Evolutionary conservation across 2,797 vertebrate genomes (phyloP), one percentile per base, ranked within the genome.

Genomic region (Hemitrygon akajei): DNA sequence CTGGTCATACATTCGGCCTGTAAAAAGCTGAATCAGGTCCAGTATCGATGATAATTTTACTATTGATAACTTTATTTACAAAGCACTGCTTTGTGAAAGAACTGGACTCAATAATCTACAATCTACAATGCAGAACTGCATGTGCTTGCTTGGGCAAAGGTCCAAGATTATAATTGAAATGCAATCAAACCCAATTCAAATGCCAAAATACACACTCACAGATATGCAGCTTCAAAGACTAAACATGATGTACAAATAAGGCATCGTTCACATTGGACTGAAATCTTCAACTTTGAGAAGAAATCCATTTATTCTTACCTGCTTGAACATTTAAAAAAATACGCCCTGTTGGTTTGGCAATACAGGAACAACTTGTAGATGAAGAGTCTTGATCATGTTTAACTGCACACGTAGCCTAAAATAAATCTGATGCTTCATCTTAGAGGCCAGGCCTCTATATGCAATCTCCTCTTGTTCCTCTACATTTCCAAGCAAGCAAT

Each of bases 401-500:
- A 94, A 95, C 94, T 95, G 94, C 9, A 27, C 94, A 94, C 95
- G 94, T 94, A 96, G 95, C 95, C 95, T 95, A 95, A 95, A 95
- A 71, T 94, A 95, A 96, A 96, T 96, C 95, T 96, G 96, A 96
- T 96, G 96, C 96, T 97, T 96, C 96, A 96, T 94, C 91, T 94
- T 96, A 96, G 96, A 96, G 95, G 96, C 96, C 96, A 96, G 95
- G 96, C 96, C 97, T 89, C 60, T 89, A 18, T 69, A 14, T 37
- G n/a, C n/a, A 96, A 95, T 97, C 97, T 96, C 94, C 94, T 95
- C 94, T 95, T 94, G 96, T 95, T 97, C 96, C 95, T 98, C 97
- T 95, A 95, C 97, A 97, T 97, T 96, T 96, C 95, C 96, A 97
- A 96, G 95, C 87, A 96, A 97, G 98, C 98, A 98, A 98, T 98